phyloP scores from a whole-genome alignment of 1,140 invertebrate species.

The Formica selysi region DNA sequence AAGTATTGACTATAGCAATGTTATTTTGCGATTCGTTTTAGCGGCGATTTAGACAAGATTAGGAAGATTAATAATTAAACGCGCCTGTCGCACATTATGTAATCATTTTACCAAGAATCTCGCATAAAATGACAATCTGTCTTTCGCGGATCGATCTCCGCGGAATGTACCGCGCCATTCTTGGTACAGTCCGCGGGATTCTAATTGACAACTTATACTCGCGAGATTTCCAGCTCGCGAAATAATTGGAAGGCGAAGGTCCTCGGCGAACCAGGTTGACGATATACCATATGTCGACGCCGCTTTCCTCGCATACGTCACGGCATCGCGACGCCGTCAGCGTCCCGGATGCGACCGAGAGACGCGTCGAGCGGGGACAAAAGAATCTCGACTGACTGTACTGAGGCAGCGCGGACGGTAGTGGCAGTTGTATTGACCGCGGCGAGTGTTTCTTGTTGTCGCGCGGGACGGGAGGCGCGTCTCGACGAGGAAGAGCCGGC shows the following conservation, averaged over 20 bases:
- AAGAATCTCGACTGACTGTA: conserved; percentile 73
- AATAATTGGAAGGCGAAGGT: not conserved
- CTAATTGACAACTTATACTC: conserved; percentile 60
- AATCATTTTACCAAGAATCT: not conserved
- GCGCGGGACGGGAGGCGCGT: not conserved
- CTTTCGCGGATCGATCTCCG: conserved; percentile 55
- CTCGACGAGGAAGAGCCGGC: not conserved
- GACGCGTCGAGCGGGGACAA: conserved; percentile 60
- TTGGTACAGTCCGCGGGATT: conserved; percentile 68
- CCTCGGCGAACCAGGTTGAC: not conserved
- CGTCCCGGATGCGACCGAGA: not conserved
- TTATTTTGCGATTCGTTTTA: not conserved
- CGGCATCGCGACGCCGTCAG: not conserved
- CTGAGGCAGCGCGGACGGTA: conserved; percentile 8
- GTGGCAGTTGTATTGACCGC: conserved; percentile 79
- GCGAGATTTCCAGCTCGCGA: not conserved
- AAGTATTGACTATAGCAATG: conserved; percentile 9
- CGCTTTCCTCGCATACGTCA: not conserved
- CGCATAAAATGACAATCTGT: not conserved
- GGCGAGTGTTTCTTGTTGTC: conserved; percentile 58
- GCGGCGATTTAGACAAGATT: not conserved
- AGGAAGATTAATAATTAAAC: not conserved
- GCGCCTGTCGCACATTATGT: not conserved
- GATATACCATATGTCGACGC: no score
- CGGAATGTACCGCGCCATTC: conserved; percentile 69